phyloP scores from a whole-genome alignment of 2,113 vertebrate genomes.

The Salvelinus fontinalis region DNA sequence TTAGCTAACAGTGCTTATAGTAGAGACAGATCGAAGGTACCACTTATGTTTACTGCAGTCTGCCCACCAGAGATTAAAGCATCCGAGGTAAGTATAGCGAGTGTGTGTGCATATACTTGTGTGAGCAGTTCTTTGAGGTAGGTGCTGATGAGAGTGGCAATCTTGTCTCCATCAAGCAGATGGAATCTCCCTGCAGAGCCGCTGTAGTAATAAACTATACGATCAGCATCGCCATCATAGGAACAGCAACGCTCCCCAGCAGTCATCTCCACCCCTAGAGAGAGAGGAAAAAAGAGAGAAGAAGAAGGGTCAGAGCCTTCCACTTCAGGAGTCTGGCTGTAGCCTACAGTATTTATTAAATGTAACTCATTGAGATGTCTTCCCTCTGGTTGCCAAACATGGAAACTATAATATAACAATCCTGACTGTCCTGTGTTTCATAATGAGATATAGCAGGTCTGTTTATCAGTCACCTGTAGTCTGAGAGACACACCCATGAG shows the following conservation, averaged over 20 bases:
- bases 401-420: not conserved
- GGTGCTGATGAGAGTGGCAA: conserved; percentile 88
- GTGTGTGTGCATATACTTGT: conserved; percentile 74
- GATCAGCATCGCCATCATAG: conserved; percentile 92
- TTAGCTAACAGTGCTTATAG: no score
- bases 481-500: not conserved
- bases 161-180: conserved; percentile 95
- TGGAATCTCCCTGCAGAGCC: conserved; percentile 81
- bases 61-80: no score
- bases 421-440: not conserved
- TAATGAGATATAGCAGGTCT: not conserved
- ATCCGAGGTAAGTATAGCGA: fast-evolving
- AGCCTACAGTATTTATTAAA: not conserved
- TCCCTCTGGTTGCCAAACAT: not conserved
- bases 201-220: conserved; percentile 90
- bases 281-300: not conserved
- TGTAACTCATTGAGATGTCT: not conserved
- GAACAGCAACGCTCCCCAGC: conserved; percentile 87
- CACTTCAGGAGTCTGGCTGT: not conserved
- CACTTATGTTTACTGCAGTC: no score
- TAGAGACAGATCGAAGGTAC: no score
- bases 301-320: not conserved
- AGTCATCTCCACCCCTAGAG: conserved; percentile 79
- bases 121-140: conserved; percentile 90
- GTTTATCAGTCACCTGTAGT: not conserved